phyloP scores from a whole-genome alignment of 2,888 invertebrate genomes.

The Hemaris fuciformis region DNA sequence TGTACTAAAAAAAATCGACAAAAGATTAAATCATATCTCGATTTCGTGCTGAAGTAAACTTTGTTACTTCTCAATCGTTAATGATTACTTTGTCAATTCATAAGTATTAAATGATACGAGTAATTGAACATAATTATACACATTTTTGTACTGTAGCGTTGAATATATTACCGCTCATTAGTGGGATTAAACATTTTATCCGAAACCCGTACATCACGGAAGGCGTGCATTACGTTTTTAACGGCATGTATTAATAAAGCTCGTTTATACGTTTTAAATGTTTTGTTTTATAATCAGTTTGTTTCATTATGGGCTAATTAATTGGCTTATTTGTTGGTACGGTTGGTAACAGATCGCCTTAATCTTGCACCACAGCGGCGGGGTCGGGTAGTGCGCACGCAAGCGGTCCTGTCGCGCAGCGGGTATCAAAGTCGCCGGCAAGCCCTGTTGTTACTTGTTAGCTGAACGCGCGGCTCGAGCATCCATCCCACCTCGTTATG shows the following conservation, averaged over 20 bases:
- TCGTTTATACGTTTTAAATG: not conserved
- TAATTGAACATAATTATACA: no score
- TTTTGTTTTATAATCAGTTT: slow-evolving; percentile 8
- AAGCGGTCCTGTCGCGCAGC: slow-evolving; percentile 67
- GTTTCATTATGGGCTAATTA: slow-evolving; percentile 3
- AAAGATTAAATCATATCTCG: no score
- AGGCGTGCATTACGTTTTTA: not conserved
- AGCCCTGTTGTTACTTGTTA: slow-evolving; percentile 56
- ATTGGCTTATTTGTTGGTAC: slow-evolving; percentile 14
- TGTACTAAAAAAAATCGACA: no score
- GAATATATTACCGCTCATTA: not conserved
- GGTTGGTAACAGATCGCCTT: slow-evolving; percentile 31
- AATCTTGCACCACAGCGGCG: slow-evolving; percentile 40
- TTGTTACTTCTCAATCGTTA: no score
- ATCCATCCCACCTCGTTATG: slow-evolving; percentile 50
- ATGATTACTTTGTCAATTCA: no score
- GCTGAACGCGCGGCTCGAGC: slow-evolving; percentile 33
- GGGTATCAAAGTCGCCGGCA: slow-evolving; percentile 64
- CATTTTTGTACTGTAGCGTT: no score
- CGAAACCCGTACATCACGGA: not conserved
- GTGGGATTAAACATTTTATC: not conserved
- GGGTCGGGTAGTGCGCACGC: slow-evolving; percentile 51
- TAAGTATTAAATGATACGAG: no score
- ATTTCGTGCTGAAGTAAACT: no score
- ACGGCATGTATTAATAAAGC: not conserved